phyloP scores from a whole-genome alignment of 1,140 invertebrate species.

The Drosophila grimshawi region DNA sequence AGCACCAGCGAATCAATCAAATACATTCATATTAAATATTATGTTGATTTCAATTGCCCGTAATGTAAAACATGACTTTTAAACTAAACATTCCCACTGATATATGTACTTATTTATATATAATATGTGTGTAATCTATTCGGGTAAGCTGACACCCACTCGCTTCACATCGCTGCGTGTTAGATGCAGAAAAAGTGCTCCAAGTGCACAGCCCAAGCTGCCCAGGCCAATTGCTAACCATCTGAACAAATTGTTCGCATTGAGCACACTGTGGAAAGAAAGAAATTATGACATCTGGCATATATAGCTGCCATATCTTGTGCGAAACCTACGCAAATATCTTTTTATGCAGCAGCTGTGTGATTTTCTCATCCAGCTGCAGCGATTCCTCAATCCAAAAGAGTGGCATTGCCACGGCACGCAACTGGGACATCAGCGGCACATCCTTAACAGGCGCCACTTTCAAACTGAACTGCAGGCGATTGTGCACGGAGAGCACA shows the following conservation, averaged over 20 bases:
- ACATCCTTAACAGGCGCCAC: constrained; percentile 87
- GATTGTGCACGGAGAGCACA: constrained; percentile 87
- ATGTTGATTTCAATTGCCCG: not conserved
- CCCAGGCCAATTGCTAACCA: constrained; percentile 53
- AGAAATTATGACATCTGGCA: not conserved
- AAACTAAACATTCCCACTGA: not conserved
- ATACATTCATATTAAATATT: constrained; percentile 27
- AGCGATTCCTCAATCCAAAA: constrained; percentile 91
- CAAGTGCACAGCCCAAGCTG: constrained; percentile 32
- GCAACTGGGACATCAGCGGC: constrained; percentile 88
- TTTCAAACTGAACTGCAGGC: constrained; percentile 89
- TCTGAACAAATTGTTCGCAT: constrained; percentile 44
- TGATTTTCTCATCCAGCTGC: constrained; percentile 86
- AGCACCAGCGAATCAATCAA: constrained; percentile 6
- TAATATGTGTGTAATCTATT: too few species aligned
- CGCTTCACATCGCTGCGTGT: constrained; percentile 34
- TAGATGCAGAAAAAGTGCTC: constrained; percentile 36
- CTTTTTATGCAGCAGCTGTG: constrained; percentile 85
- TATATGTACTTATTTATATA: too few species aligned
- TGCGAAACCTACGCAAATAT: constrained; percentile 84
- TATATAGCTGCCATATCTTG: too few species aligned
- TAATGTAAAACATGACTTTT: not conserved
- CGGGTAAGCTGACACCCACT: constrained; percentile 9
- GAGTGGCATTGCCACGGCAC: constrained; percentile 87
- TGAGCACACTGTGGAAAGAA: constrained; percentile 19